phyloP scores from a whole-genome alignment of 2,888 invertebrate genomes.

The Agonopterix subpropinquella region DNA sequence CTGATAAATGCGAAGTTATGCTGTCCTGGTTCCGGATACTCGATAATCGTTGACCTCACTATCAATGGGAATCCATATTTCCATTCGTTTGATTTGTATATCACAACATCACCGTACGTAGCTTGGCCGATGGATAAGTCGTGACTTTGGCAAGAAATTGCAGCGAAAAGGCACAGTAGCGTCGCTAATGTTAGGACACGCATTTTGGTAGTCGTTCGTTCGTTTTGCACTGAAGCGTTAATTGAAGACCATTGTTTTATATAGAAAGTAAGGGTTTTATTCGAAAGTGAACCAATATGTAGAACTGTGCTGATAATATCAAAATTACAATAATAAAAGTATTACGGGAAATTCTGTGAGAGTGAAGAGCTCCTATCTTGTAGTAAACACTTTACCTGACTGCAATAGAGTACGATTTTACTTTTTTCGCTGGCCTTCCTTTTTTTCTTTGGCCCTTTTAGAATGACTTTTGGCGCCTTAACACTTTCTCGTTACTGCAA shows the following conservation, averaged over 20 bases:
- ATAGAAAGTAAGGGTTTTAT: constrained; percentile 35
- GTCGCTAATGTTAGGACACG: constrained; percentile 29
- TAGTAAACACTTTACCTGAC: no score
- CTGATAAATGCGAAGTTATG: constrained; percentile 51
- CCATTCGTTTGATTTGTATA: constrained; percentile 46
- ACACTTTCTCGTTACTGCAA: no score
- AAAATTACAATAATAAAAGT: no score
- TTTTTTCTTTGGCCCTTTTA: no score
- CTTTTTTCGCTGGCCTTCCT: no score
- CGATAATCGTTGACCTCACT: constrained; percentile 42
- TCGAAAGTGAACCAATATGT: constrained; percentile 25
- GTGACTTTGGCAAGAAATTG: constrained; percentile 46
- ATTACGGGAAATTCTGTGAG: no score
- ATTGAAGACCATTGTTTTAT: constrained; percentile 47
- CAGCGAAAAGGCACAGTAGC: constrained; percentile 37
- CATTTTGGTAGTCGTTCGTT: constrained; percentile 54
- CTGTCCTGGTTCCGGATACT: constrained; percentile 50
- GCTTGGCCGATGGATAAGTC: constrained; percentile 47
- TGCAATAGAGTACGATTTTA: no score
- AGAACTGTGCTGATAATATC: no score
- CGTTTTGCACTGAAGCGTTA: constrained; percentile 46
- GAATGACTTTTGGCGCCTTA: no score
- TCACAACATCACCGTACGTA: constrained; percentile 49
- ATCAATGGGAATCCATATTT: constrained; percentile 60
- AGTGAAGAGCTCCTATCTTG: no score